Evolutionary conservation across 2,113 vertebrate species (phyloP).

Genomic region (Enhydra lutris): DNA sequence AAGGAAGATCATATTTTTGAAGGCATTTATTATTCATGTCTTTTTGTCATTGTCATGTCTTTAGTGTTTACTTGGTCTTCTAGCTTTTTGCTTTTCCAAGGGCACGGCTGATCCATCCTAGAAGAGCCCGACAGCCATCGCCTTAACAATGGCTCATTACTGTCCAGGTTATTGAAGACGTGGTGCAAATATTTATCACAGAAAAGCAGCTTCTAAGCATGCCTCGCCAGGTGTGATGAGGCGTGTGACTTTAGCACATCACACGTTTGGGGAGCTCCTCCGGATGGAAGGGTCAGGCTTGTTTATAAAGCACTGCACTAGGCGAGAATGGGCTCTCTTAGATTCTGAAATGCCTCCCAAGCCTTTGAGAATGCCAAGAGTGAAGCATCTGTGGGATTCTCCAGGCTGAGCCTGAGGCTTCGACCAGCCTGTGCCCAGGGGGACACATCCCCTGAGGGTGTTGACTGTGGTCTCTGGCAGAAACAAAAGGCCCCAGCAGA

Average conservation of each 20-base stretch:
- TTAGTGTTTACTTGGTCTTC: slow-evolving; percentile 57
- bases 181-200: slow-evolving; percentile 49
- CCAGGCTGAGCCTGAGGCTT: not conserved
- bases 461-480: not conserved
- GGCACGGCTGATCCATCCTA: slow-evolving; percentile 25
- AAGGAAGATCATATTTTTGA: slow-evolving; percentile 61
- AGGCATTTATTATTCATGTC: slow-evolving; percentile 66
- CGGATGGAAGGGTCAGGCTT: not conserved
- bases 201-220: slow-evolving; percentile 50
- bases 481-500: not conserved
- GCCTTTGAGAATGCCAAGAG: not conserved
- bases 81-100: slow-evolving; percentile 62
- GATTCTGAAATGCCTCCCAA: not conserved
- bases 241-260: not conserved
- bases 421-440: not conserved
- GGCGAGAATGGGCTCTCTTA: not conserved
- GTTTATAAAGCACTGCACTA: not conserved
- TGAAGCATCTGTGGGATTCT: not conserved
- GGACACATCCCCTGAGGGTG: not conserved
- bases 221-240: slow-evolving; percentile 36
- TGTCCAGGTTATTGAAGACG: slow-evolving; percentile 56
- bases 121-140: slow-evolving; percentile 26
- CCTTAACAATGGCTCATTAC: slow-evolving; percentile 63
- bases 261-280: not conserved
- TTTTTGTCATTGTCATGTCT: slow-evolving; percentile 53